Evolutionary conservation across 2,888 invertebrate genomes (phyloP).

Genomic region (Acanthosepion esculentum): DNA sequence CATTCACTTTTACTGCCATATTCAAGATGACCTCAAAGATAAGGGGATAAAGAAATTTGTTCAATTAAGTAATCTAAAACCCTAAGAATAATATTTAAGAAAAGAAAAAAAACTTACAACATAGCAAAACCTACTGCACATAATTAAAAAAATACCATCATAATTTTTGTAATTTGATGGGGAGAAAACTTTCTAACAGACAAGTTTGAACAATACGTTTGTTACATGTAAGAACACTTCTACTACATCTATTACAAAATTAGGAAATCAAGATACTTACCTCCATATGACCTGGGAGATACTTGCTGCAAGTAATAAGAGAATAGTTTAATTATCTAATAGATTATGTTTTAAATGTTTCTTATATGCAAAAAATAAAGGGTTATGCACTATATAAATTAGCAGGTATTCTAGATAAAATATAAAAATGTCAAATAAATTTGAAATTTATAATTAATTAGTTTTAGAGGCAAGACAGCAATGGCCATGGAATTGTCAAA

Average conservation of each 20-base stretch:
- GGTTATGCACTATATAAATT: too few relatives aligned
- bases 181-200: not conserved
- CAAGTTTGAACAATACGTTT: not conserved
- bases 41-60: too few relatives aligned
- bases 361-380: not conserved
- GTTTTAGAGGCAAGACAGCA: too few relatives aligned
- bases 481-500: too few relatives aligned
- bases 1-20: too few relatives aligned
- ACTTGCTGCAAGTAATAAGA: constrained; percentile 39
- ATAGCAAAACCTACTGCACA: not conserved
- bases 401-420: too few relatives aligned
- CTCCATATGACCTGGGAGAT: constrained; percentile 47
- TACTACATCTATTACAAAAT: not conserved
- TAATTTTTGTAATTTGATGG: not conserved
- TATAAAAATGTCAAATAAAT: too few relatives aligned
- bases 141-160: not conserved
- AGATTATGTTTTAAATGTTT: not conserved
- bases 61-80: too few relatives aligned
- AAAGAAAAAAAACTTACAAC: not conserved
- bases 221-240: not conserved
- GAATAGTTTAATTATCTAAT: not conserved
- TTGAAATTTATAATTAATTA: too few relatives aligned
- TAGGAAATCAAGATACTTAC: constrained; percentile 42
- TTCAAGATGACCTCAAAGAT: too few relatives aligned
- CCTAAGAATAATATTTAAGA: too few relatives aligned